Evolutionary conservation across 23 tunicate genomes (phyloP).

Genomic region (Halocynthia roretzi): DNA sequence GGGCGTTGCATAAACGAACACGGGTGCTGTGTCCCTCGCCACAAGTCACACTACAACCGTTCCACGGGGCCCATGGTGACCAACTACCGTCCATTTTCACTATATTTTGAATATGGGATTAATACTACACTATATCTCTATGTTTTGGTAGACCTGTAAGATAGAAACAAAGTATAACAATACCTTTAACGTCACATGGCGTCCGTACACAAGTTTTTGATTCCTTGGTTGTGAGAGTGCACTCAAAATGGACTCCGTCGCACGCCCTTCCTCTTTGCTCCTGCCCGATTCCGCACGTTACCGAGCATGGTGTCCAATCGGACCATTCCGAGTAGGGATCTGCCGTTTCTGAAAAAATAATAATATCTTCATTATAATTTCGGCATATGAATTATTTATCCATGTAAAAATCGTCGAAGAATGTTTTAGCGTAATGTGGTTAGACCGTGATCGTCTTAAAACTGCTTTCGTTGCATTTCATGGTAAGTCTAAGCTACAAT

Average conservation of each 20-base stretch:
- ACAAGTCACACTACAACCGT: slow-evolving; percentile 74
- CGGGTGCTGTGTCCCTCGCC: slow-evolving; percentile 56
- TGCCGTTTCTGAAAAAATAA: slow-evolving; percentile 27
- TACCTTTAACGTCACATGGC: slow-evolving; percentile 57
- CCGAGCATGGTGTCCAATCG: slow-evolving; percentile 78
- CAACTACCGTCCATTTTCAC: slow-evolving; percentile 76
- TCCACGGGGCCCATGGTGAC: slow-evolving; percentile 89
- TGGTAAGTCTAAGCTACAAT: not conserved
- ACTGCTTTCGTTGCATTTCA: not conserved
- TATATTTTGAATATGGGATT: not conserved
- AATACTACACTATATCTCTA: not conserved
- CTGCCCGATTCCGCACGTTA: slow-evolving; percentile 77
- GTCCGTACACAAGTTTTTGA: slow-evolving; percentile 42
- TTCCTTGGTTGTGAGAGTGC: slow-evolving; percentile 62
- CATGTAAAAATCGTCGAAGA: too few species aligned
- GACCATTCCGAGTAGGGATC: slow-evolving; percentile 88
- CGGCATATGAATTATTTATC: not conserved
- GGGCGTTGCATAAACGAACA: slow-evolving; percentile 71
- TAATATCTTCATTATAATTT: not conserved
- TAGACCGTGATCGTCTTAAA: not conserved
- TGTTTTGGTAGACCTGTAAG: too few species aligned
- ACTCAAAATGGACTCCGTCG: slow-evolving; percentile 52
- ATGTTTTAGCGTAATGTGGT: not conserved
- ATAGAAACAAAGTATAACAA: not conserved
- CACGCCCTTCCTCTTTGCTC: slow-evolving; percentile 83